Conservation (phyloP, 2,113 vertebrate species). For the Conger conger region DNA sequence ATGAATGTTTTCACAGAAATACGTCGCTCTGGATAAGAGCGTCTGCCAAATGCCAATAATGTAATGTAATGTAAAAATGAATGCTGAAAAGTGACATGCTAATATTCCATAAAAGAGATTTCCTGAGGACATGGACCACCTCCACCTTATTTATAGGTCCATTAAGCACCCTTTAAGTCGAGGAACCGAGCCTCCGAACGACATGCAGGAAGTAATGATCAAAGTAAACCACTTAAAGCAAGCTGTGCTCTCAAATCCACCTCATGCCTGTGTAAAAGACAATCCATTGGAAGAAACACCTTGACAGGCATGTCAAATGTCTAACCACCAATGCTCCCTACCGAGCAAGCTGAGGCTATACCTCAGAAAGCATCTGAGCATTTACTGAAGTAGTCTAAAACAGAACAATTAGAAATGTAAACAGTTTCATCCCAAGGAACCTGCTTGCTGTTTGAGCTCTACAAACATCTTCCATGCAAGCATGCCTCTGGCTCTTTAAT, state of each 20-base stretch:
- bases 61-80: too few species aligned
- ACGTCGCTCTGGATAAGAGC: too few species aligned
- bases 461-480: neutral
- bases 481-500: constrained; percentile 7
- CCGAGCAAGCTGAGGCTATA: neutral
- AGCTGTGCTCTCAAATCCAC: neutral
- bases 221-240: neutral
- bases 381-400: too few species aligned
- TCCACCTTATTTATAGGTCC: neutral
- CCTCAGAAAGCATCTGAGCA: neutral
- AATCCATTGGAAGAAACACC: neutral
- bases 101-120: neutral
- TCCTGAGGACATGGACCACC: neutral
- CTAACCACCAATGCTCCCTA: neutral
- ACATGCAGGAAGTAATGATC: neutral
- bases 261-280: neutral
- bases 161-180: neutral
- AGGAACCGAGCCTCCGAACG: neutral
- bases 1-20: neutral
- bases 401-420: neutral
- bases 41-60: too few species aligned
- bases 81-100: neutral
- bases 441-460: neutral
- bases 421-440: neutral
- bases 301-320: neutral